Base-by-base conservation (phyloP, 30 jellyfish, hydroid and myxozoan genomes). In the Turritopsis dohrnii region DNA sequence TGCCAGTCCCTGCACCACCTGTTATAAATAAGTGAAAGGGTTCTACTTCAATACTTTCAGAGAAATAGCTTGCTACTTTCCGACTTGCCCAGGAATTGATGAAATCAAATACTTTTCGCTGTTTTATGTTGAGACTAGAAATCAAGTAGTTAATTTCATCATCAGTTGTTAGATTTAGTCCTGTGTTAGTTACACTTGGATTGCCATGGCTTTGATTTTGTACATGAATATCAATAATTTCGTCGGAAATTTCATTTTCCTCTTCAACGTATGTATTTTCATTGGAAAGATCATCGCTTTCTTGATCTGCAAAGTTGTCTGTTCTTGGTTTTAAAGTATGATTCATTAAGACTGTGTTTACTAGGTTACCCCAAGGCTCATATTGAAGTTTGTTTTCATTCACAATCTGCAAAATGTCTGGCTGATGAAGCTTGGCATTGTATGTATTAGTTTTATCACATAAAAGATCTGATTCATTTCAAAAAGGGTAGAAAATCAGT, bases 1-100 rank as follows among this genome's bases (percentile, higher is more conserved):
- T 79, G 8, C 86, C 81, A 30, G 86, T 79, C 16, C 81, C 86
- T 26, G 86, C 86, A 7, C 81, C 81, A 28, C 86, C 86, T 8
- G 86, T 79, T 25, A 79, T 52, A 79, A 79, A 79, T 18, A 79
- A 52, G 21, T 52, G 81, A 18, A 79, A 79, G 26, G 86, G 86
- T 0, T 80, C 81, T 25, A 79, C 54, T 29, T 79, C 81, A 21
- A 27, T 69, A 69, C 22, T 7, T 23, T 69, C 22, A 69, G 77
- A 23, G 8, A 27, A 1, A n/a, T 27, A 7, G 77, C 30, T 69
- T 69, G 28, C 17, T 69, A 69, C 77, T n/a, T 27, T 69, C 8
- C 30, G 28, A 7, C 77, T 69, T 8, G 22, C 77, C 77, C 77
- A 69, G 19, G 77, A 9, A 27, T 69, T 69, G 9, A 69, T 19